Evolutionary conservation across 2,888 invertebrate genomes (phyloP).

Genomic region (Siphlonurus alternatus): DNA sequence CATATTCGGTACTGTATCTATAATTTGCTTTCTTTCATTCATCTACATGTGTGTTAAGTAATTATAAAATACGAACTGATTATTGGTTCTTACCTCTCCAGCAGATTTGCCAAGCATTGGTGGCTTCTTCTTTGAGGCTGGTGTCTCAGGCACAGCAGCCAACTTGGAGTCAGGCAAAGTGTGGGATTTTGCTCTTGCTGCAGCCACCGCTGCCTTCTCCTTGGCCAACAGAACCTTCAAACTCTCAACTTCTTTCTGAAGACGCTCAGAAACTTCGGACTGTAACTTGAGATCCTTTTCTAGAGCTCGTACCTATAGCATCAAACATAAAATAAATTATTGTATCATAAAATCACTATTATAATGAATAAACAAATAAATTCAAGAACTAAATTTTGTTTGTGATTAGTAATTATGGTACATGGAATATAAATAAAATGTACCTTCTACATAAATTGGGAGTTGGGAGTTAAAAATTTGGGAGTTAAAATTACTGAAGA

Average conservation of each 20-base stretch:
- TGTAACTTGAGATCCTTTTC: slow-evolving; percentile 74
- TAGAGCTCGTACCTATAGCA: background rate
- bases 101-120: slow-evolving; percentile 38
- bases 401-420: no score
- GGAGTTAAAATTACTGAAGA: no score
- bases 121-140: slow-evolving; percentile 35
- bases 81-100: slow-evolving; percentile 32
- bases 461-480: no score
- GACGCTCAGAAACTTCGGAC: slow-evolving; percentile 42
- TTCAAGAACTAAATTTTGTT: no score
- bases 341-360: background rate
- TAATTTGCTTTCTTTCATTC: no score
- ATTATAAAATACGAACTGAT: background rate
- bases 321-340: background rate
- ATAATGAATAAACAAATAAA: no score
- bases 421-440: no score
- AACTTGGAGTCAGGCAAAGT: background rate
- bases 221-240: background rate
- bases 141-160: slow-evolving; percentile 16
- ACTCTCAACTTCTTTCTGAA: slow-evolving; percentile 39
- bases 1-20: background rate
- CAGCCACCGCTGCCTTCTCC: background rate
- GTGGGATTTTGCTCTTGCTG: background rate
- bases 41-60: no score
- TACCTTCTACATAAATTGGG: no score